A percentile compares a stretch with the other conserved stretches of the same genome.
Conservation (phyloP, 2,888 invertebrate genomes). For the Bombyx huttoni region DNA sequence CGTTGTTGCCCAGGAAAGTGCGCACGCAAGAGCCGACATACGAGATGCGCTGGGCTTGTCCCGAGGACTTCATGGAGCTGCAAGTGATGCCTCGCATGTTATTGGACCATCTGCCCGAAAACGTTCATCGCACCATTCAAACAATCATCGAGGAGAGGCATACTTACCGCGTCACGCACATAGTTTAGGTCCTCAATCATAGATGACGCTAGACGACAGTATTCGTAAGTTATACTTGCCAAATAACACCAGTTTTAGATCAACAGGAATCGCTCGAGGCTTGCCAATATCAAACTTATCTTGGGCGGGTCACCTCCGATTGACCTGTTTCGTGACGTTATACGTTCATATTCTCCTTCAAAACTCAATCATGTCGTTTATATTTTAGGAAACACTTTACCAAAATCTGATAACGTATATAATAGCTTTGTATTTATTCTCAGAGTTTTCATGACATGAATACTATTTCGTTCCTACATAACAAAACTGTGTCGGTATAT, state of each 20-base stretch:
- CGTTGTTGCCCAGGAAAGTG: constrained; percentile 62
- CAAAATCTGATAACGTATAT: neutral
- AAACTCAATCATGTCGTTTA: neutral
- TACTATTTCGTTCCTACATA: neutral
- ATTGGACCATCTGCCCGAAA: constrained; percentile 88
- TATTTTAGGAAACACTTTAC: neutral
- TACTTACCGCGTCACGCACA: constrained; percentile 54
- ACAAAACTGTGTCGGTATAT: neutral
- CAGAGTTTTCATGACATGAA: neutral
- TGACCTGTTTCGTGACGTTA: too few relatives aligned
- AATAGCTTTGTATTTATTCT: neutral
- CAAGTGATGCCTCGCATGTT: constrained; percentile 89
- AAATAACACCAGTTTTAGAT: neutral
- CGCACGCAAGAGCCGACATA: constrained; percentile 76
- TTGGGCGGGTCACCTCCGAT: neutral
- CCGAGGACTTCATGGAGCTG: constrained; percentile 86
- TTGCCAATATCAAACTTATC: constrained; percentile 3
- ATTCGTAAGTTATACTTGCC: constrained; percentile 11
- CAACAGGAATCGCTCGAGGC: constrained; percentile 1
- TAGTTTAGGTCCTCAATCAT: constrained; percentile 20
- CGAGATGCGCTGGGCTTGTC: constrained; percentile 85
- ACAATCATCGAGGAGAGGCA: constrained; percentile 72
- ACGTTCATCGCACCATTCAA: constrained; percentile 79
- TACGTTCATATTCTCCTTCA: neutral
- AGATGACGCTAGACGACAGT: constrained; percentile 6